Evolutionary conservation across 2,113 vertebrate species (phyloP), one percentile per base, ranked within the genome.

Genomic region (Aviceda subcristata): DNA sequence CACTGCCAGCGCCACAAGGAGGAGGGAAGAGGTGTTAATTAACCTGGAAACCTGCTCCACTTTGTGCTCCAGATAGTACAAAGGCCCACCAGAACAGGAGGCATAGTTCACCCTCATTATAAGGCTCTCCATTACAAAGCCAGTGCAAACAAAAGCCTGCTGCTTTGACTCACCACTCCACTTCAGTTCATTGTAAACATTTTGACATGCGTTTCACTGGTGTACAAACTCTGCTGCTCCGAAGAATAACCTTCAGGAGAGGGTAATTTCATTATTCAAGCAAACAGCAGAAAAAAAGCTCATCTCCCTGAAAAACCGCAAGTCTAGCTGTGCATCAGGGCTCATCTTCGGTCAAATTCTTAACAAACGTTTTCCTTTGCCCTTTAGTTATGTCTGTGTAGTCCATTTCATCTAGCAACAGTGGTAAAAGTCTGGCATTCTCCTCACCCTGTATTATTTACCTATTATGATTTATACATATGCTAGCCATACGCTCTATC

Each of bases 181-280:
- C 60, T 80, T 66, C 91, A 94, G 86, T 23, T 82, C 91, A 76
- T 29, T 84, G 94, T 94, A 97, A 97, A 97, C 95, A 97, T 97
- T 97, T 91, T 96, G 96, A 96, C 96, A 76, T 14, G 75, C 43
- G 14, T 97, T 95, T 95, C 88, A 53, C 67, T 92, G 78, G 74
- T 34, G 68, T 19, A 82, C 77, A 87, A 91, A 86, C 74, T 86
- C 75, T 24, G 26, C 77, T 45, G n/a, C 84, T 94, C 84, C 3
- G 6, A 90, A 94, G 50, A 93, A 93, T 74, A 95, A 87, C 63
- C 67, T 93, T 94, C 62, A 19, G 18, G 74, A 92, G 63, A 80
- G 59, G 45, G 48, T 34, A 75, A 92, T 76, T 95, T 94, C 57
- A 72, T 87, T 89, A 73, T 57, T 75, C 64, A 62, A 89, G 68